Conservation (phyloP, 2,888 invertebrate species). For the Phengaris arion region DNA sequence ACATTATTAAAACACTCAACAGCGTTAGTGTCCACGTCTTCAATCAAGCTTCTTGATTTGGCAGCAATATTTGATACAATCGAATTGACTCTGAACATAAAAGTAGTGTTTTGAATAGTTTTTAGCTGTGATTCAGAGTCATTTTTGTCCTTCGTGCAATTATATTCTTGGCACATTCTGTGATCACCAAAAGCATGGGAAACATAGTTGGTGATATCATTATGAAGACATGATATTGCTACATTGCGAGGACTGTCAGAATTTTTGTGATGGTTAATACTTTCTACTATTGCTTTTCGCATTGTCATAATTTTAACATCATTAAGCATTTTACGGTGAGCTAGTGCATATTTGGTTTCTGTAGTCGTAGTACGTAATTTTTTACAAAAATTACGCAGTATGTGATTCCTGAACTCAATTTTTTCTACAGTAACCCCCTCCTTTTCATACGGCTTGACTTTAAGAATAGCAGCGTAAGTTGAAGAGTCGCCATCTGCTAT, state of each 20-base stretch:
- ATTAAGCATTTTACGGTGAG: neutral
- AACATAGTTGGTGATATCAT: neutral
- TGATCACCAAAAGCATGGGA: neutral
- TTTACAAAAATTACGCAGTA: conserved; percentile 7
- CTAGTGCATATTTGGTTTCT: neutral
- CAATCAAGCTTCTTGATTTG: neutral
- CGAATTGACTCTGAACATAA: neutral
- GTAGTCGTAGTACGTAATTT: conserved; percentile 5
- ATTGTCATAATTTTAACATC: neutral
- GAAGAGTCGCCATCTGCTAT: no score
- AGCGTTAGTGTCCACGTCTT: neutral
- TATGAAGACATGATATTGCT: neutral
- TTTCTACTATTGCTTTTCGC: neutral
- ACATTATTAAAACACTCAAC: neutral
- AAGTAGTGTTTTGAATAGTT: neutral
- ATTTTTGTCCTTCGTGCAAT: neutral
- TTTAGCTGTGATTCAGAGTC: neutral
- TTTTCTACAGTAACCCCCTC: neutral
- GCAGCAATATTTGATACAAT: neutral
- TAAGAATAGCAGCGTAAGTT: no score
- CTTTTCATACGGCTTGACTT: neutral
- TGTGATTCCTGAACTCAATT: conserved; percentile 15
- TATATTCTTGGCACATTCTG: neutral
- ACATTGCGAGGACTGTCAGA: neutral
- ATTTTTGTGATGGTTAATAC: no score